Percentiles rank a stretch among this genome's conserved stretches.
Evolutionary conservation across 2,888 invertebrate species (phyloP).

Genomic region (Aleiodes alternator): DNA sequence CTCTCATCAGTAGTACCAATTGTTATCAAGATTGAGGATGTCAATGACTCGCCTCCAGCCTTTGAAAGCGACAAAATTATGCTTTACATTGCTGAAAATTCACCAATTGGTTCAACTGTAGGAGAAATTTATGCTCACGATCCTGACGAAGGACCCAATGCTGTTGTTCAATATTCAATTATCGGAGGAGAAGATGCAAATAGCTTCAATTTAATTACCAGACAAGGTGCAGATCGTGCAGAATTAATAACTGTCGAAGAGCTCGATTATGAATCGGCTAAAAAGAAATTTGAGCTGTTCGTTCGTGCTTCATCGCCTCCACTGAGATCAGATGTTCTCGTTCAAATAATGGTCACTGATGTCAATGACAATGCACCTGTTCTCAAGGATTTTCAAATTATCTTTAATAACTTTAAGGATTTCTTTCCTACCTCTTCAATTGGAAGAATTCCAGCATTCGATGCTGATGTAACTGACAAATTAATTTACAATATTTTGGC

Average conservation of each 20-base stretch:
- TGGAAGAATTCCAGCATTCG: slow-evolving; percentile 93
- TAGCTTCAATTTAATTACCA: slow-evolving; percentile 87
- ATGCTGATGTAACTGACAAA: slow-evolving; percentile 95
- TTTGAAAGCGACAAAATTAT: slow-evolving; percentile 92
- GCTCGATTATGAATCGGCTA: slow-evolving; percentile 95
- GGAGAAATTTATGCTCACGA: slow-evolving; percentile 93
- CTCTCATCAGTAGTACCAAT: slow-evolving; percentile 83
- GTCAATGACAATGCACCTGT: slow-evolving; percentile 97
- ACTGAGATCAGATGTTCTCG: slow-evolving; percentile 90
- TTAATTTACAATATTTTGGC: slow-evolving; percentile 89
- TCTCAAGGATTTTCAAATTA: slow-evolving; percentile 92
- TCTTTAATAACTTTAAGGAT: slow-evolving; percentile 96
- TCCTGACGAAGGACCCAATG: slow-evolving; percentile 94
- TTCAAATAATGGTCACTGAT: slow-evolving; percentile 93
- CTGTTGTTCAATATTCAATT: slow-evolving; percentile 94
- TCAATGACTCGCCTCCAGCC: slow-evolving; percentile 93
- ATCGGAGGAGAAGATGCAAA: slow-evolving; percentile 94
- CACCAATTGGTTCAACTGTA: slow-evolving; percentile 95
- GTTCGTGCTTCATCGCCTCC: slow-evolving; percentile 95
- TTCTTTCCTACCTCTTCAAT: slow-evolving; percentile 95
- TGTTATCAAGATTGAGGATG: slow-evolving; percentile 89
- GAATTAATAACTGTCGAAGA: slow-evolving; percentile 93
- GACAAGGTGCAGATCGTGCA: slow-evolving; percentile 90
- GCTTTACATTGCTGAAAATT: slow-evolving; percentile 95
- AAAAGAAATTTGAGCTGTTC: slow-evolving; percentile 91